Percentiles rank a stretch among this genome's conserved stretches.
Conservation (phyloP, 1,140 invertebrate genomes). For the Leptinotarsa undecemlineata region DNA sequence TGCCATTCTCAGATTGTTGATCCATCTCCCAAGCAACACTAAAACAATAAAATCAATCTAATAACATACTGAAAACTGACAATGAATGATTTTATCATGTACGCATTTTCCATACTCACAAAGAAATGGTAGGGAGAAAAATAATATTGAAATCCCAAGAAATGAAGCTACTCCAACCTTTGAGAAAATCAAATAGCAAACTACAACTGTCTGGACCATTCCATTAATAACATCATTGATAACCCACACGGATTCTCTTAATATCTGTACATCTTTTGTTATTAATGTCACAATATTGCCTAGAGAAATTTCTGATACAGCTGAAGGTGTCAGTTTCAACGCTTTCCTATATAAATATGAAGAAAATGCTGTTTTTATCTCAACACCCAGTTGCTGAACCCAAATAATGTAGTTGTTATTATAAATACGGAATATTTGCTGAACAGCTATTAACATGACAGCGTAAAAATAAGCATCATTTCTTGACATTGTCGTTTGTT, state of each 20-base stretch:
- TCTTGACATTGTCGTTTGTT: slow-evolving; percentile 25
- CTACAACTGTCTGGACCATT: slow-evolving; percentile 75
- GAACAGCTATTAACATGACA: slow-evolving; percentile 16
- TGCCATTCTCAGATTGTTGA: slow-evolving; percentile 30
- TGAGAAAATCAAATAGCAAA: slow-evolving; percentile 75
- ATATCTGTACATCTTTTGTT: slow-evolving; percentile 83
- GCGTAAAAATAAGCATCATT: slow-evolving; percentile 36
- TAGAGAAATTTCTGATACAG: slow-evolving; percentile 77
- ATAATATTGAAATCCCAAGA: slow-evolving; percentile 75
- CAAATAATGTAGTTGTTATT: slow-evolving; percentile 79
- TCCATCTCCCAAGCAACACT: neutral
- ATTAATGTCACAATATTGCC: slow-evolving; percentile 91
- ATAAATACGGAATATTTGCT: slow-evolving; percentile 28
- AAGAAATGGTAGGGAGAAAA: slow-evolving; percentile 70
- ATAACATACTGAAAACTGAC: neutral
- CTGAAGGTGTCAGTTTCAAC: slow-evolving; percentile 68
- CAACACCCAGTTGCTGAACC: slow-evolving; percentile 73
- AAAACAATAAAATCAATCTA: neutral
- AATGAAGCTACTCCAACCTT: slow-evolving; percentile 74
- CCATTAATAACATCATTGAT: slow-evolving; percentile 78
- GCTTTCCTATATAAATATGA: slow-evolving; percentile 83
- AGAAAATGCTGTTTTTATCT: slow-evolving; percentile 76
- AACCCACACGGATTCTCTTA: slow-evolving; percentile 65
- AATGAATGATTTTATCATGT: neutral
- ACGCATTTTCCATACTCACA: neutral